Base-by-base conservation (phyloP, 2,113 vertebrate genomes). In the Plestiodon gilberti region DNA sequence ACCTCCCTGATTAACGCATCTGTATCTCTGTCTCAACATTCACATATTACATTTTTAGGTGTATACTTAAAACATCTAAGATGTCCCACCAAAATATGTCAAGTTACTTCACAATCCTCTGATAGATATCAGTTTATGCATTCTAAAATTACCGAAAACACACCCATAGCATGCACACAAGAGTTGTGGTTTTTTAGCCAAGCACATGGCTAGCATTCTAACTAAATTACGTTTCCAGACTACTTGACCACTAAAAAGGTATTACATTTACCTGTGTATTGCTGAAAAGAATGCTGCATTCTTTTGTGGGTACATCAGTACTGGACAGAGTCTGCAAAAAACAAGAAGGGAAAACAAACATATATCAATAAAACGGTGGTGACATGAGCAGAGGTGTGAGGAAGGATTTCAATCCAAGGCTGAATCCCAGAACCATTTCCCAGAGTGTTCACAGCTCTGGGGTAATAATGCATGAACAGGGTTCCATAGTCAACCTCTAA, bases 241-340 rank as follows among this genome's bases (percentile, higher is more conserved):
- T 11, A n/a, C 23, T 55, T 20, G 10, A 43, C 28, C 35, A 28
- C 40, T 38, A 11, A 79, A 83, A 59, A 13, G 13, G 18, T 40
- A 13, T 14, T 67, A 8, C 61, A 28, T 48, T 38, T 81, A 84
- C 69, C 83, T 74, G 83, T 75, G 48, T 13, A 10, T 40, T 80
- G 78, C 28, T 59, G 52, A 81, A 88, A 81, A 59, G 55, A 87
- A 77, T 48, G 64, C 83, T 83, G 75, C 25, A 86, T 10, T 28
- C 1, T 80, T 89, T 88, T 75, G 89, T 65, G 15, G 90, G 55
- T 25, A 88, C 40, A 79, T 82, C 80, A 85, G 52, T 17, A 89
- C n/a, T 81, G 84, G 52, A 65, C 82, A 84, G 57, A 74, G 22
- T 11, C 78, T 82, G 71, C 33, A 78, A 30, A 13, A 86, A 43